These are phyloP conservation scores for Drosophila lini DNA, from an alignment of 1,140 invertebrate genomes.

Conservation along the genomic window DNA sequence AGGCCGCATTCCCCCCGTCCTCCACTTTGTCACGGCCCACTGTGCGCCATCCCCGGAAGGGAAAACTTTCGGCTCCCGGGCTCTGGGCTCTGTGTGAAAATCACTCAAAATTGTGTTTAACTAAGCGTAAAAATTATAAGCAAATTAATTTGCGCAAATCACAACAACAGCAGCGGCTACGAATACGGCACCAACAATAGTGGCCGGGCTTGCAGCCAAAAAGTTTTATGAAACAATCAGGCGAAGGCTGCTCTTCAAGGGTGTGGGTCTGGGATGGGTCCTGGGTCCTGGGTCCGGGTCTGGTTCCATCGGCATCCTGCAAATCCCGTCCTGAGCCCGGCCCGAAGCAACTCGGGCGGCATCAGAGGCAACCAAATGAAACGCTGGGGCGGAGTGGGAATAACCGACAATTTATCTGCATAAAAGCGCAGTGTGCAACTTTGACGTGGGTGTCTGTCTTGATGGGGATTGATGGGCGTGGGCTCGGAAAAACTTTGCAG, in stretches of 20 bases:
- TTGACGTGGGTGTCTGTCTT: slow-evolving; percentile 71
- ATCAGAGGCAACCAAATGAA: slow-evolving; percentile 68
- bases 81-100: slow-evolving; percentile 77
- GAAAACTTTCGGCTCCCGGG: slow-evolving; percentile 71
- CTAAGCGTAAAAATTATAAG: slow-evolving; percentile 83
- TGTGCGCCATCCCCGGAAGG: slow-evolving; percentile 43
- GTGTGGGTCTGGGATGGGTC: slow-evolving; percentile 11
- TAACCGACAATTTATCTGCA: slow-evolving; percentile 83
- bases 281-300: slow-evolving; percentile 10
- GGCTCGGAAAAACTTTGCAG: slow-evolving; percentile 65
- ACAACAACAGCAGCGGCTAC: slow-evolving; percentile 60
- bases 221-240: slow-evolving; percentile 81
- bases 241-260: slow-evolving; percentile 45
- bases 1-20: not conserved
- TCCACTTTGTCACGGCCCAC: slow-evolving; percentile 19
- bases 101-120: slow-evolving; percentile 83
- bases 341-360: slow-evolving; percentile 54
- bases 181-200: slow-evolving; percentile 54
- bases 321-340: slow-evolving; percentile 28
- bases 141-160: slow-evolving; percentile 81
- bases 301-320: slow-evolving; percentile 13
- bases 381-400: slow-evolving; percentile 16
- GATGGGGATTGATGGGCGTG: slow-evolving; percentile 73
- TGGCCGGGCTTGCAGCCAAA: slow-evolving; percentile 66
- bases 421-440: slow-evolving; percentile 82